Conservation (phyloP, 2,113 vertebrate genomes). For the Glaucidium brasilianum region DNA sequence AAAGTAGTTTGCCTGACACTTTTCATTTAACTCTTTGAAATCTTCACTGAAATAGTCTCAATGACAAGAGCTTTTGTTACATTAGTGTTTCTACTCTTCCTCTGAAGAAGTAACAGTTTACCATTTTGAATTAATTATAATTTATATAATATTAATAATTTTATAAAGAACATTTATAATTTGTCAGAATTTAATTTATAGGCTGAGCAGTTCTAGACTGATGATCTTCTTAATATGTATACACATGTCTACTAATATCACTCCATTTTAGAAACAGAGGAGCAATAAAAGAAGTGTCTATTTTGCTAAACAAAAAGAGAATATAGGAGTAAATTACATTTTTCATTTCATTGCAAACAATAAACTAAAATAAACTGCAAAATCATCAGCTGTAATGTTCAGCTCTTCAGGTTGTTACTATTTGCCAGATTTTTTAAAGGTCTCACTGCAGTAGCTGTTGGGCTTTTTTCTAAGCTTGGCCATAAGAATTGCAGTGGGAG, state of each 20-base stretch:
- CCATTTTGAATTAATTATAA: not conserved
- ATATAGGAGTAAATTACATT: not conserved
- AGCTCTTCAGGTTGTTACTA: not conserved
- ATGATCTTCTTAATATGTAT: not conserved
- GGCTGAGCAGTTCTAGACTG: not conserved
- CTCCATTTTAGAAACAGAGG: not conserved
- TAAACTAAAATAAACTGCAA: not conserved
- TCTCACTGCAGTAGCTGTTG: not conserved
- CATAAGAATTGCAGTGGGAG: not conserved
- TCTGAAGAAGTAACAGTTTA: not conserved
- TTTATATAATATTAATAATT: not conserved
- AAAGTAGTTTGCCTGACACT: not conserved
- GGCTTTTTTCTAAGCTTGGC: not conserved
- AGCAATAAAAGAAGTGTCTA: not conserved
- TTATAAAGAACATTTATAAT: not conserved
- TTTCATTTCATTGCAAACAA: not conserved
- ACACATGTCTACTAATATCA: not conserved
- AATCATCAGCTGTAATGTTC: not conserved
- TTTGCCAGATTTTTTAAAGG: not conserved
- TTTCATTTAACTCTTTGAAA: not conserved
- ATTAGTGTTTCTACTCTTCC: not conserved
- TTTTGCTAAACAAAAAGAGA: not conserved
- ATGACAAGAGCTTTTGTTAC: not conserved
- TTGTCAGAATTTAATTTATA: not conserved
- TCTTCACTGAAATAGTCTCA: not conserved